Conservation (phyloP, 2,888 invertebrate genomes). For the Augiades crinisus region DNA sequence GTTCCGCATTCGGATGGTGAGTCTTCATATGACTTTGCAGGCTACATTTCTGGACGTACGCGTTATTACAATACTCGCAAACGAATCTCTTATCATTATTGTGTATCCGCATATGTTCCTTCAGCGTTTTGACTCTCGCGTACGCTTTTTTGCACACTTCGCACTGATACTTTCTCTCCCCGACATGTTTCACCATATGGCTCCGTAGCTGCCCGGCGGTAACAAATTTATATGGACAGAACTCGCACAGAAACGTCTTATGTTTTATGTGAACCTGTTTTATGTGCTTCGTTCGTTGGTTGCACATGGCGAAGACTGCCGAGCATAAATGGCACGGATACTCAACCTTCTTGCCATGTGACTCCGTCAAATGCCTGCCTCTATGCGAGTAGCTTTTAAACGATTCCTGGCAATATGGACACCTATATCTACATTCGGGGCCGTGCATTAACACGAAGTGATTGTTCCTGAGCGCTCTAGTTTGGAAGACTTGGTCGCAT, state of each 20-base stretch:
- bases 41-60: slow-evolving; percentile 69
- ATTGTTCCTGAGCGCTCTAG: slow-evolving; percentile 45
- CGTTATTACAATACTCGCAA: slow-evolving; percentile 62
- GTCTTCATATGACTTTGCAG: slow-evolving; percentile 63
- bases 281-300: slow-evolving; percentile 62
- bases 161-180: slow-evolving; percentile 60
- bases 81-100: slow-evolving; percentile 68
- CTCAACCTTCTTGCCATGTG: slow-evolving; percentile 55
- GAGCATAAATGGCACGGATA: slow-evolving; percentile 63
- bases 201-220: slow-evolving; percentile 52
- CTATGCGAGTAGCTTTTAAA: slow-evolving; percentile 60
- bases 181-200: slow-evolving; percentile 60
- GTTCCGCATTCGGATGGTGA: slow-evolving; percentile 55
- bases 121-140: slow-evolving; percentile 53
- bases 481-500: slow-evolving; percentile 53
- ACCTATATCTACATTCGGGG: slow-evolving; percentile 46
- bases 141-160: slow-evolving; percentile 69
- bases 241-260: slow-evolving; percentile 52
- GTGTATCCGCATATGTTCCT: slow-evolving; percentile 65
- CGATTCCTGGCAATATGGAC: slow-evolving; percentile 56
- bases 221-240: slow-evolving; percentile 55
- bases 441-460: slow-evolving; percentile 53
- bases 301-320: slow-evolving; percentile 57
- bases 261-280: slow-evolving; percentile 57
- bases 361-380: slow-evolving; percentile 48